Base-by-base conservation (phyloP, 2,888 invertebrate species). In the Eupithecia subfuscata region DNA sequence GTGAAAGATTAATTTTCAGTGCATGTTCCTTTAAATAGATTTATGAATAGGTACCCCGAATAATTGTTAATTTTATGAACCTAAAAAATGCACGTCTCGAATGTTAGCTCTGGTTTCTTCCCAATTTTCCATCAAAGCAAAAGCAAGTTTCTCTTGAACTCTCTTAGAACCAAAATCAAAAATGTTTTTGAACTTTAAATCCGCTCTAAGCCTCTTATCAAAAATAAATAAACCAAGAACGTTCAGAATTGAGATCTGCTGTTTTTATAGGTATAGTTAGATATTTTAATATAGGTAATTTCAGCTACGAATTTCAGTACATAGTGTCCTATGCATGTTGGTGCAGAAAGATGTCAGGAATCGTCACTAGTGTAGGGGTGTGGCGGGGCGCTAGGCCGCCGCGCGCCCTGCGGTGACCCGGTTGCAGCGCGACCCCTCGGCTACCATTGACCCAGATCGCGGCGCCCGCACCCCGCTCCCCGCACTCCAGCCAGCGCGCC, bases 371-470 rank as follows among this genome's bases (percentile, higher is more conserved):
- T 40, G 40, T 40, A 40, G 40, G 40, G 40, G 37, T 18, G 18
- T 4, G 18, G 48, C 6, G 48, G 48, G 16, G 48, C 6, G 48
- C 18, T n/a, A n/a, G n/a, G n/a, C n/a, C n/a, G n/a, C n/a, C n/a
- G n/a, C n/a, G n/a, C n/a, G n/a, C n/a, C n/a, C 3, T 56, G 22
- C 48, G 22, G 22, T 56, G 56, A 56, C 56, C 56, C 22, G 22
- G 56, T 56, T 22, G 22, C 56, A 56, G 56, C n/a, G n/a, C 56
- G 56, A 9, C 22, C 11, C 56, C 56, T 56, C 22, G 56, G 11
- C 56, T 56, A 56, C 56, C 56, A 56, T 56, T 56, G 56, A 56
- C 56, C 56, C 56, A 56, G 56, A 56, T 56, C 22, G 56, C n/a
- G 52, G 22, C 56, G 8, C 56, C 56, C 22, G 9, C 56, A 11